Evolutionary conservation across 2,888 invertebrate genomes (phyloP).

Genomic region (Protonemura montana): DNA sequence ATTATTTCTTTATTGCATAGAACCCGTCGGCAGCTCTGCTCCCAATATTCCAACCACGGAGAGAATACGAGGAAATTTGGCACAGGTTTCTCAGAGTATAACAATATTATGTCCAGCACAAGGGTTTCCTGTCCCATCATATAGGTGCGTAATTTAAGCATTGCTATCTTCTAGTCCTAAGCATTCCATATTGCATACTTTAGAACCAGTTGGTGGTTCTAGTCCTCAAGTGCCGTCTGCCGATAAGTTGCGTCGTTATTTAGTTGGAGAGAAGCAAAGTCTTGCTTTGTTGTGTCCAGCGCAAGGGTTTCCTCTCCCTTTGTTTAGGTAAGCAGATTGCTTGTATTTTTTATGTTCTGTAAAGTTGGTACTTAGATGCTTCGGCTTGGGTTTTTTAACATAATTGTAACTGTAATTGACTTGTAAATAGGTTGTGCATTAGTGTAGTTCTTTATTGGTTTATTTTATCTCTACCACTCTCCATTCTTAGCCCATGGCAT

Average conservation of each 20-base stretch:
- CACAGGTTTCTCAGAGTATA: conserved; percentile 55
- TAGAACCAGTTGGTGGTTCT: conserved; percentile 68
- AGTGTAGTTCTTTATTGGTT: neutral
- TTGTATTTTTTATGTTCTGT: neutral
- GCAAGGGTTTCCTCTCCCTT: conserved; percentile 72
- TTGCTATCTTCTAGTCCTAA: neutral
- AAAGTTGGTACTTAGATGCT: conserved; percentile 15
- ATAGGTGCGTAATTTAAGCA: conserved; percentile 57
- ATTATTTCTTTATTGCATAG: conserved; percentile 58
- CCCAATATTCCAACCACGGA: conserved; percentile 67
- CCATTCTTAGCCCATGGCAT: no score
- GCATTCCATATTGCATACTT: conserved; percentile 43
- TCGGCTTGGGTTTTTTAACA: neutral
- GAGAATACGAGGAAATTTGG: conserved; percentile 29
- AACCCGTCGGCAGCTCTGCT: conserved; percentile 79
- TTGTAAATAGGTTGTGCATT: neutral
- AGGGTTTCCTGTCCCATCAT: conserved; percentile 61
- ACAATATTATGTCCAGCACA: conserved; percentile 63
- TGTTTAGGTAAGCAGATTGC: conserved; percentile 61
- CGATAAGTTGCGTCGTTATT: conserved; percentile 55
- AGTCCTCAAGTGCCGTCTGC: conserved; percentile 65
- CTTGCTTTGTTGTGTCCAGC: conserved; percentile 74
- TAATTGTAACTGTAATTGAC: neutral
- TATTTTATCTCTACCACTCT: no score
- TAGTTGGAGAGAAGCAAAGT: conserved; percentile 56